A percentile compares a stretch with the other conserved stretches of the same genome.
Evolutionary conservation across 92 coral and sea anemone species (phyloP).

Genomic region (Hydrozoanthus gracilis): DNA sequence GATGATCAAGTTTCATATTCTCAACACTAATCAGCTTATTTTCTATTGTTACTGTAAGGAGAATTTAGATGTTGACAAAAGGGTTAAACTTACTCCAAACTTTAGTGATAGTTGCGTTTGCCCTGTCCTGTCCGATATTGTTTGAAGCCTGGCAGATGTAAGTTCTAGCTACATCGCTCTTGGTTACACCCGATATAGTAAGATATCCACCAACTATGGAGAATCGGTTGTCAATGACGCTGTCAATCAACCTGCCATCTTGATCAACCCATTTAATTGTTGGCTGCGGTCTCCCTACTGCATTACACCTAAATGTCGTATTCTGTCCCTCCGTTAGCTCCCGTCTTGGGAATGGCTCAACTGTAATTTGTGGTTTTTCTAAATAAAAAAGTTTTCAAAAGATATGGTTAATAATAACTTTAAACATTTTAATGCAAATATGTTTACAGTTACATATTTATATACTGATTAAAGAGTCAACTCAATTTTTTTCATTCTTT

Average conservation of each 20-base stretch:
- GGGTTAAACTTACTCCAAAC: slow-evolving; percentile 15
- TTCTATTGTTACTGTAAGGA: no score
- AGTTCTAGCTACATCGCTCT: neutral
- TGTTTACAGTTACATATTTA: no score
- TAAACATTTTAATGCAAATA: no score
- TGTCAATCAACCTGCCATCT: slow-evolving; percentile 6
- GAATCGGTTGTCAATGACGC: neutral
- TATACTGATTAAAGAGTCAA: no score
- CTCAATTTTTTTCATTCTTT: no score
- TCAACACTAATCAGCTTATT: no score
- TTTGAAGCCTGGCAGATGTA: slow-evolving; percentile 15
- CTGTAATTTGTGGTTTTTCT: slow-evolving; percentile 8
- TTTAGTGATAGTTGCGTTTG: slow-evolving; percentile 8
- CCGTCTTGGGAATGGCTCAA: neutral
- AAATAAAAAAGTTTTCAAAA: neutral
- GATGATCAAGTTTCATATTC: no score
- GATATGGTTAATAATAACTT: no score
- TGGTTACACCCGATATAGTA: slow-evolving; percentile 2
- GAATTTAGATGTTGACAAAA: neutral
- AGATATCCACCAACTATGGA: neutral
- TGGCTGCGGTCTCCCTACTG: slow-evolving; percentile 22
- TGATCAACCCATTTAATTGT: slow-evolving; percentile 1
- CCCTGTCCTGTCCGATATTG: neutral
- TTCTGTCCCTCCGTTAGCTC: slow-evolving; percentile 12
- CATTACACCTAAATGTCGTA: slow-evolving; percentile 26